These are phyloP conservation scores for Lucilia cuprina DNA, from an alignment of 1,140 invertebrate species.

Conservation along the genomic window DNA sequence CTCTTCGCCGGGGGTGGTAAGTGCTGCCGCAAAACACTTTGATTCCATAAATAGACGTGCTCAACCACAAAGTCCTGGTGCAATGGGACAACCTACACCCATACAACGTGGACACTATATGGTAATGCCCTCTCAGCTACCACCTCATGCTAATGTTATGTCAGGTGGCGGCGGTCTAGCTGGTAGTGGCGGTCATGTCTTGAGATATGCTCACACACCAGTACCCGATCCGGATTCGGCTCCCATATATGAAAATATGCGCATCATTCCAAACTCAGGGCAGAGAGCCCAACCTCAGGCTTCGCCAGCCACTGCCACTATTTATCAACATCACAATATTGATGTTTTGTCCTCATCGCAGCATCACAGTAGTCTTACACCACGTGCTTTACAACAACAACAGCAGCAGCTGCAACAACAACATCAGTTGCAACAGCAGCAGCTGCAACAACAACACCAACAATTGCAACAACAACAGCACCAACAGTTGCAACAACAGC, in stretches of 20 bases:
- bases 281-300: conserved; percentile 61
- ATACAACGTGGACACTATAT: conserved; percentile 43
- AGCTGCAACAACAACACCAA: neutral
- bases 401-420: neutral
- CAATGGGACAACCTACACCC: conserved; percentile 45
- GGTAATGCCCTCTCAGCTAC: conserved; percentile 31
- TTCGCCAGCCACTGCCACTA: conserved; percentile 57
- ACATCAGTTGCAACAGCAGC: neutral
- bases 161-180: neutral
- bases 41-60: conserved; percentile 60
- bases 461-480: no score
- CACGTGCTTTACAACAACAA: conserved; percentile 41
- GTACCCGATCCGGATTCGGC: conserved; percentile 53
- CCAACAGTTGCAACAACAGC: neutral
- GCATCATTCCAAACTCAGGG: conserved; percentile 67
- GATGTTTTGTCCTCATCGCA: conserved; percentile 37
- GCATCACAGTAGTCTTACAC: conserved; percentile 42
- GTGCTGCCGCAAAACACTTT: conserved; percentile 63
- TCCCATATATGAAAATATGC: conserved; percentile 75
- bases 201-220: conserved; percentile 58
- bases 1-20: neutral
- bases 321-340: conserved; percentile 52
- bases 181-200: conserved; percentile 36
- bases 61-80: conserved; percentile 62
- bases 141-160: neutral